phyloP scores from a whole-genome alignment of 2,797 vertebrate species.

The Myotis daubentonii region DNA sequence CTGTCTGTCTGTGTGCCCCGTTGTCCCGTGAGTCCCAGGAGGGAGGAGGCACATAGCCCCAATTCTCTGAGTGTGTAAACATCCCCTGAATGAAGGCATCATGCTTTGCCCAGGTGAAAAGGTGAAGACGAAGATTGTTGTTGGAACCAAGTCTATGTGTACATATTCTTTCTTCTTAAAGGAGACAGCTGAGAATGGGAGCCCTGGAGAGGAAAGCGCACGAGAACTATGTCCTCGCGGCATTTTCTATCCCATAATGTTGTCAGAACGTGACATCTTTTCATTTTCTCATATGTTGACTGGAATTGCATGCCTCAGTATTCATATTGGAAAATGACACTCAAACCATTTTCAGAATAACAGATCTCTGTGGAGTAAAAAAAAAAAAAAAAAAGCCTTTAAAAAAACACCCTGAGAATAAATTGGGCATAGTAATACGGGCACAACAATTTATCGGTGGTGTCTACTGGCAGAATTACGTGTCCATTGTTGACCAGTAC shows the following conservation, averaged over 20 bases:
- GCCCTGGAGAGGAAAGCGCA: background rate
- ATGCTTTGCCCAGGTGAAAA: conserved; percentile 35
- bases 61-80: background rate
- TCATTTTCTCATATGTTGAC: conserved; percentile 34
- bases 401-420: background rate
- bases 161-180: conserved; percentile 40
- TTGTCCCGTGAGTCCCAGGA: background rate
- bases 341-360: conserved; percentile 45
- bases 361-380: background rate
- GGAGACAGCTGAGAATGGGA: conserved; percentile 18
- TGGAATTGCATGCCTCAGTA: conserved; percentile 12
- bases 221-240: background rate
- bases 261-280: conserved; percentile 52
- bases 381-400: background rate
- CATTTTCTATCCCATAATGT: background rate
- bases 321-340: conserved; percentile 43
- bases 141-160: conserved; percentile 47
- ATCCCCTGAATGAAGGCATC: conserved; percentile 37
- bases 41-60: background rate
- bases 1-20: background rate
- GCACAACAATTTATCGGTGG: background rate
- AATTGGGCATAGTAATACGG: background rate
- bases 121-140: conserved; percentile 36
- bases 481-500: background rate
- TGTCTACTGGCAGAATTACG: background rate